Conservation (phyloP, 2,888 invertebrate genomes). For the Mellilla xanthometata region DNA sequence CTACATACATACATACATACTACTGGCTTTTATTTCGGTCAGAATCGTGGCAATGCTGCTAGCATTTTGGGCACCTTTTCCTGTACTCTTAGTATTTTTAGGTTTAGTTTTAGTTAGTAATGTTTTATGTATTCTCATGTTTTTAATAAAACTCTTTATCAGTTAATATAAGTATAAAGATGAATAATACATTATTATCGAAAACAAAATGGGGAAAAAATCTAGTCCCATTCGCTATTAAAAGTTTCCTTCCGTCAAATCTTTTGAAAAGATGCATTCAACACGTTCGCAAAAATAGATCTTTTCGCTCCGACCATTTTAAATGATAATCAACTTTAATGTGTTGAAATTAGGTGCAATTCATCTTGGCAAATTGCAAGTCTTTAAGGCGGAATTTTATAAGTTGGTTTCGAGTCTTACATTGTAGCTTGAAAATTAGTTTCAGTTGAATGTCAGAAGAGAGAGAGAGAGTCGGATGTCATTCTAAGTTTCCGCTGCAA, state of each 20-base stretch:
- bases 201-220: conserved; percentile 13
- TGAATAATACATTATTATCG: too few relatives aligned
- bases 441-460: conserved; percentile 63
- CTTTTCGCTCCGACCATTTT: conserved; percentile 16
- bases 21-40: too few relatives aligned
- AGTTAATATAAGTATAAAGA: too few relatives aligned
- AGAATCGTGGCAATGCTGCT: too few relatives aligned
- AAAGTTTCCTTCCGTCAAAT: conserved; percentile 50
- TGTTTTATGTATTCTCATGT: too few relatives aligned
- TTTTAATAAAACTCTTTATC: too few relatives aligned
- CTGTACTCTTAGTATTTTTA: too few relatives aligned
- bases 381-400: conserved; percentile 25
- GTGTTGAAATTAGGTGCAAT: conserved; percentile 32
- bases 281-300: conserved; percentile 27
- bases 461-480: conserved; percentile 33
- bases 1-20: too few relatives aligned
- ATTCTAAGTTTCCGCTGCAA: conserved; percentile 40
- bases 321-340: conserved; percentile 33
- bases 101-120: too few relatives aligned
- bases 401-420: conserved; percentile 56
- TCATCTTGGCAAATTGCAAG: conserved; percentile 16
- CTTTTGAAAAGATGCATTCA: conserved; percentile 57
- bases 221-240: conserved; percentile 36
- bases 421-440: conserved; percentile 65
- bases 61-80: too few relatives aligned